These are phyloP conservation scores for Pituophis catenifer DNA, from an alignment of 2,113 vertebrate species.

Conservation along the genomic window DNA sequence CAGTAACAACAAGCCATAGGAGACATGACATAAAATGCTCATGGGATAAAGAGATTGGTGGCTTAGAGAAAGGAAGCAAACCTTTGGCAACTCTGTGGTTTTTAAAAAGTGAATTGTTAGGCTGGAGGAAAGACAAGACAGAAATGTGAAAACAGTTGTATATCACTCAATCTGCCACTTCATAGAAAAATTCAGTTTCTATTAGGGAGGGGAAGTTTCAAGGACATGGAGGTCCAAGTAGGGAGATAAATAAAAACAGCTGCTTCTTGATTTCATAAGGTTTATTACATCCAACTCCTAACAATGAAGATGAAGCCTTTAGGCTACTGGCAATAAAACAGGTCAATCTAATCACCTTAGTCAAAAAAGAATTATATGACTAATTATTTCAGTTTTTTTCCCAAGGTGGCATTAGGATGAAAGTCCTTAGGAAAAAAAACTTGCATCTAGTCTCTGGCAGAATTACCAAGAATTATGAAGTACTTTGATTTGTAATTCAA, in stretches of 20 bases:
- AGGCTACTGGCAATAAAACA: background rate
- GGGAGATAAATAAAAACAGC: slow-evolving; percentile 22
- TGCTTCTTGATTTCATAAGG: background rate
- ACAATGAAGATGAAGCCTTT: slow-evolving; percentile 5
- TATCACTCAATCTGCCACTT: background rate
- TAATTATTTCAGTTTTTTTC: background rate
- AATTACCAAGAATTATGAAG: background rate
- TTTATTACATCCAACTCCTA: background rate
- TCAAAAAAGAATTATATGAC: background rate
- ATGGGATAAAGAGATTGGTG: background rate
- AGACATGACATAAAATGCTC: background rate
- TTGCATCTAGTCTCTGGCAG: background rate
- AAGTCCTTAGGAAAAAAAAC: background rate
- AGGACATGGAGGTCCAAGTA: background rate
- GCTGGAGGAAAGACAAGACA: background rate
- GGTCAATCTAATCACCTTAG: background rate
- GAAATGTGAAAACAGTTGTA: background rate
- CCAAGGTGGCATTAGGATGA: slow-evolving; percentile 8
- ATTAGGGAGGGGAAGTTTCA: background rate
- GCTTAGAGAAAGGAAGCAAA: background rate
- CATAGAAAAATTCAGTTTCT: background rate
- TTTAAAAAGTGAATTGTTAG: background rate
- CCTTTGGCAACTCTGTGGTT: background rate
- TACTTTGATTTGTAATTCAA: slow-evolving; percentile 12
- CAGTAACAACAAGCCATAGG: background rate